These are phyloP conservation scores for Halisarca cf. caerulea DNA, from an alignment of 37 sponge, comb jelly and placozoan genomes.

Conservation along the genomic window DNA sequence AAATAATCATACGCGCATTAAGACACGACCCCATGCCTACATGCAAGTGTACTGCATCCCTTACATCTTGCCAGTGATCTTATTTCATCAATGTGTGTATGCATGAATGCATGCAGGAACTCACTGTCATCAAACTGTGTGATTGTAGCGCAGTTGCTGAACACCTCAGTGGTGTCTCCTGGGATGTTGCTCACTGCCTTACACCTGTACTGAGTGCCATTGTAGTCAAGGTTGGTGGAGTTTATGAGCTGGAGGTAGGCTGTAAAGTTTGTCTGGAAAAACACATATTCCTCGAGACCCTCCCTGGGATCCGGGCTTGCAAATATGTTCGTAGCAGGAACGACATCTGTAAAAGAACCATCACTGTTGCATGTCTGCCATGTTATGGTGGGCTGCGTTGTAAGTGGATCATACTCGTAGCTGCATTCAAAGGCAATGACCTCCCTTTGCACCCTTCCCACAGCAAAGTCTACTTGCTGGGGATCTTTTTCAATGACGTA, in stretches of 20 bases:
- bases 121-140: too few species aligned
- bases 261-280: not conserved
- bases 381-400: not conserved
- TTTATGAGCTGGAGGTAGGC: not conserved
- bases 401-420: not conserved
- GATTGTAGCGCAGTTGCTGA: not conserved
- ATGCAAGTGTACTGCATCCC: too few species aligned
- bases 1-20: too few species aligned
- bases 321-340: not conserved
- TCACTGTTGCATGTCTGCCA: not conserved
- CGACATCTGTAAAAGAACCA: not conserved
- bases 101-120: too few species aligned
- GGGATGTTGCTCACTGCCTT: not conserved
- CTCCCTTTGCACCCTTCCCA: not conserved
- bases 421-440: slow-evolving; percentile 1
- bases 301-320: too few species aligned
- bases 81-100: too few species aligned
- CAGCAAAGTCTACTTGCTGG: too few species aligned
- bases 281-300: not conserved
- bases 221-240: not conserved
- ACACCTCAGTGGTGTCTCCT: not conserved
- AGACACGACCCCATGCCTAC: too few species aligned
- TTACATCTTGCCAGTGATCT: too few species aligned
- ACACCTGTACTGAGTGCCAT: slow-evolving; percentile 12
- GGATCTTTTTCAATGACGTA: not conserved